A percentile compares a stretch with the other conserved stretches of the same genome.
These are phyloP conservation scores for Diplolepis rosae DNA, from an alignment of 2,888 invertebrate genomes.

Conservation along the genomic window DNA sequence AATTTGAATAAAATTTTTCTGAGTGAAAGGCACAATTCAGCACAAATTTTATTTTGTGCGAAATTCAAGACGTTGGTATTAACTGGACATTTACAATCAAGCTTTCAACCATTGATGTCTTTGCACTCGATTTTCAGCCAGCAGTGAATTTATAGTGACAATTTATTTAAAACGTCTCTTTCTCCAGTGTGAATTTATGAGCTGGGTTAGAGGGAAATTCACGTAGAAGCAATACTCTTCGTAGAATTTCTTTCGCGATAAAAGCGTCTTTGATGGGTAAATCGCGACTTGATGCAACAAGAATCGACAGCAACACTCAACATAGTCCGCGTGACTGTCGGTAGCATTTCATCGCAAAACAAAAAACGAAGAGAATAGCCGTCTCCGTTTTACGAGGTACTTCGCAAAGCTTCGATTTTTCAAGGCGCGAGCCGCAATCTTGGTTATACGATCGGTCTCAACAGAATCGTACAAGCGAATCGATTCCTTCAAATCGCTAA, in stretches of 20 bases:
- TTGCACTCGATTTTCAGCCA: background rate
- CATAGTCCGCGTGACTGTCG: background rate
- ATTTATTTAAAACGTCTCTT: slow-evolving; percentile 9
- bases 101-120: too few relatives aligned
- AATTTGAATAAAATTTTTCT: too few relatives aligned
- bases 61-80: too few relatives aligned
- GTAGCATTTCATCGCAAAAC: slow-evolving; percentile 7
- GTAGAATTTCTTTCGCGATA: slow-evolving; percentile 31
- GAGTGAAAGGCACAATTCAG: too few relatives aligned
- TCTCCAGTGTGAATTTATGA: slow-evolving; percentile 19
- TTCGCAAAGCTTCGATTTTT: slow-evolving; percentile 48
- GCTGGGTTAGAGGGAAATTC: background rate
- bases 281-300: slow-evolving; percentile 22
- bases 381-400: slow-evolving; percentile 48
- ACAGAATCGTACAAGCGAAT: slow-evolving; percentile 27
- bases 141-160: slow-evolving; percentile 1
- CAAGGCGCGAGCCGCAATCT: slow-evolving; percentile 36
- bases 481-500: slow-evolving; percentile 10
- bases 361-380: slow-evolving; percentile 40
- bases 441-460: slow-evolving; percentile 24
- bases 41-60: too few relatives aligned
- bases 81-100: too few relatives aligned
- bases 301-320: background rate
- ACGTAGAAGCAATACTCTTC: slow-evolving; percentile 25
- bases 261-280: slow-evolving; percentile 33